Percentiles rank a stretch among this genome's conserved stretches.
phyloP scores from a whole-genome alignment of 2,888 invertebrate species.

The Mythimna pallens region DNA sequence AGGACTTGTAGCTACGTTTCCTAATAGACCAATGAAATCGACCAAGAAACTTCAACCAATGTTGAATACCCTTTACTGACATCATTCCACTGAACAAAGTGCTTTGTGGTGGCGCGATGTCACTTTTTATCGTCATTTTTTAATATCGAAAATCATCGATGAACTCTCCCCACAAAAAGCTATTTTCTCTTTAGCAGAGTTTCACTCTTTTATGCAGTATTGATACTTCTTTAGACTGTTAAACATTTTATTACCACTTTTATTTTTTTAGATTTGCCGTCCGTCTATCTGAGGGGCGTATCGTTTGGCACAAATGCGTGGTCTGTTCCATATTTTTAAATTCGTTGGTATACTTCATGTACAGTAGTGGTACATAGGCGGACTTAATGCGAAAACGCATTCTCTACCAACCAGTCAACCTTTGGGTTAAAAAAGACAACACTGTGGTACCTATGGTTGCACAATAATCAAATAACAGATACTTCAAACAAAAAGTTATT shows the following conservation, averaged over 20 bases:
- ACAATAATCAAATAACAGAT: no score
- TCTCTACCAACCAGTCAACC: no score
- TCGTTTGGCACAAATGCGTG: not conserved
- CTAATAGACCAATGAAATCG: slow-evolving; percentile 15
- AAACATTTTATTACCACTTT: slow-evolving; percentile 45
- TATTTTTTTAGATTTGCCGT: slow-evolving; percentile 1
- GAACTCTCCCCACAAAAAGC: slow-evolving; percentile 39
- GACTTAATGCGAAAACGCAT: no score
- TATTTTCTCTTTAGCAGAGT: slow-evolving; percentile 54
- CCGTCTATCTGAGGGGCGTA: not conserved
- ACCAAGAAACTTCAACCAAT: slow-evolving; percentile 1
- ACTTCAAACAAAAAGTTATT: no score
- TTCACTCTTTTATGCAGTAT: slow-evolving; percentile 47
- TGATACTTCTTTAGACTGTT: slow-evolving; percentile 39
- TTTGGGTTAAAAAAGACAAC: no score
- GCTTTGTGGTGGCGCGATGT: slow-evolving; percentile 29
- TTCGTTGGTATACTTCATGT: no score
- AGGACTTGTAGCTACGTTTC: slow-evolving; percentile 8
- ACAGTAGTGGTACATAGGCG: no score
- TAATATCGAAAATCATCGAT: slow-evolving; percentile 57
- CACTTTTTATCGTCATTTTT: slow-evolving; percentile 52
- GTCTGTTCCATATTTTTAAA: not conserved
- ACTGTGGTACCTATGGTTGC: no score
- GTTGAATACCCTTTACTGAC: slow-evolving; percentile 1
- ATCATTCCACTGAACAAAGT: slow-evolving; percentile 5